Conservation (phyloP, 2,113 vertebrate species). For the Genyomyrus donnyi region DNA sequence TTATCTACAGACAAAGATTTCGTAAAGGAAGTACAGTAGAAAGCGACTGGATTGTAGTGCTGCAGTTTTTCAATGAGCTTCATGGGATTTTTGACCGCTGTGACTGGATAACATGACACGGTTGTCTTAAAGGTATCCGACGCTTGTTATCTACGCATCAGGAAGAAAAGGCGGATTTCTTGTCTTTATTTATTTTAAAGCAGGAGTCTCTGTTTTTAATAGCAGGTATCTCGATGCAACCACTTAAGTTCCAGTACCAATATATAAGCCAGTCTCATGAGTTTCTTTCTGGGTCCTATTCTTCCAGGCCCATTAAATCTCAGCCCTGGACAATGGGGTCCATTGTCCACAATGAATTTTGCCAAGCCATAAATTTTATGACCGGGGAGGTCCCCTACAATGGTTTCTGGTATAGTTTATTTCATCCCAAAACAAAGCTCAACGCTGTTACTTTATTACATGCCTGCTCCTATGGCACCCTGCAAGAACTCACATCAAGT, state of each 20-base stretch:
- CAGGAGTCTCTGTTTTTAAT: neutral
- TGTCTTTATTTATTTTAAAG: neutral
- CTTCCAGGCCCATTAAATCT: neutral
- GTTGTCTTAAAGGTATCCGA: neutral
- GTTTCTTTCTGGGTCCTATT: neutral
- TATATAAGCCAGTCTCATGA: neutral
- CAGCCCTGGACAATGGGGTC: neutral
- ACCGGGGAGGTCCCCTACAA: neutral
- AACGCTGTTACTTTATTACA: neutral
- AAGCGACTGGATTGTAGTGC: neutral
- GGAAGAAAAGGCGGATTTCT: neutral
- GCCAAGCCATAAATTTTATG: too few species aligned
- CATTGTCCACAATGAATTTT: too few species aligned
- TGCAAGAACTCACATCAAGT: neutral
- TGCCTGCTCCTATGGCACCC: neutral
- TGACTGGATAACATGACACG: neutral
- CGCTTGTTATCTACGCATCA: neutral
- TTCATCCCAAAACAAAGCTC: neutral
- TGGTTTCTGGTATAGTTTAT: neutral
- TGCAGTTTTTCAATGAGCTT: neutral
- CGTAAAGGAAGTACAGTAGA: neutral
- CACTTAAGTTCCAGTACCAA: neutral
- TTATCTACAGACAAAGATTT: neutral
- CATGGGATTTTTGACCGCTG: neutral
- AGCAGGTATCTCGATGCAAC: neutral